Base-by-base conservation (phyloP, 2,797 vertebrate species). In the Nyctibius grandis region DNA sequence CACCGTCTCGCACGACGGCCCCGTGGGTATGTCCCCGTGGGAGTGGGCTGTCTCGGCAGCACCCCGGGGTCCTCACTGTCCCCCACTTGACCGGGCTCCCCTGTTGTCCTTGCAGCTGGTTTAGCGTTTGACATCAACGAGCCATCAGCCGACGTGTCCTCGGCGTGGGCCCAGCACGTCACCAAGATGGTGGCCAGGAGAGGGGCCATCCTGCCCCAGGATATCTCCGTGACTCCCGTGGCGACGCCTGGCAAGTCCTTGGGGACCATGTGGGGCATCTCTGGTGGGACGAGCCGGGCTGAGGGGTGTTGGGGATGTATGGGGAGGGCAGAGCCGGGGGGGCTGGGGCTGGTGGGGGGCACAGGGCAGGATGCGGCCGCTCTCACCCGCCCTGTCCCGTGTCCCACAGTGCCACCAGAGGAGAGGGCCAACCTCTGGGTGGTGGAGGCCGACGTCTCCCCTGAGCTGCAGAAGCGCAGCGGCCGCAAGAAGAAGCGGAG, bases 181-280 rank as follows among this genome's bases (percentile, higher is more conserved):
- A 99, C 99, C 70, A 99, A 99, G 97, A 99, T 99, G 98, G 99
- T 99, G 94, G 99, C 99, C 95, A 98, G 99, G 84, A 98, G 99
- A 96, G 99, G 99, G 4, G 99, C 99, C 47, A 99, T 99, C 96
- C 97, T 99, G 88, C 99, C 99, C n/a, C 99, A 99, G 97, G 99
- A 99, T 88, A 97, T 99, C 93, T 99, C 99, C 0, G 98, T 99
- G 38, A 99, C 99, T 0, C 99, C 99, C 0, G 99, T 99, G 34
- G 99, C 99, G 0, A 99, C 99, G 1, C 99, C 99, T 95, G 99
- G 99, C 99, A 97, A 97, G 97, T 94, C 22, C 51, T 17, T 9
- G 65, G 50, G 44, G 59, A 20, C 8, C 1, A 0, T 0, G 0
- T 3, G 48, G 60, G 67, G 45, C 9, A 10, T 25, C 29, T 9